Base-by-base conservation (phyloP, 2,113 vertebrate species). In the Calcarius ornatus region DNA sequence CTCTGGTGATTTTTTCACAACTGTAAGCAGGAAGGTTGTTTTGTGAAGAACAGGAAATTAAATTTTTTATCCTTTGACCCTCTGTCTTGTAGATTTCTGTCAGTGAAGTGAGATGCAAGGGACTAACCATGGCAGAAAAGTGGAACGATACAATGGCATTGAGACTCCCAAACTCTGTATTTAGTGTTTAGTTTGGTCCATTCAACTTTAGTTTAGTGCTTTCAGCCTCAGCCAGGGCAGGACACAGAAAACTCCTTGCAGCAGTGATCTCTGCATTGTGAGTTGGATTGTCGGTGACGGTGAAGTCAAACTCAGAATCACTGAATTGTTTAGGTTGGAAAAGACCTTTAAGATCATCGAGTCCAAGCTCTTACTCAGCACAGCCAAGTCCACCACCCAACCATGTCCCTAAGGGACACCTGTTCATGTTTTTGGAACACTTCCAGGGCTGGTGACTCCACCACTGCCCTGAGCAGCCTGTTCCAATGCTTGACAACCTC, bases 101-200 rank as follows among this genome's bases (percentile, higher is more conserved):
- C 42, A 20, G 20, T 8, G 38, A 66, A 75, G 15, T 30, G 50
- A 90, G 22, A 75, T 40, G 23, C 14, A 70, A n/a, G 25, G 23
- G 45, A 78, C 4, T 15, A 48, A 25, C 35, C 2, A 1, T 40
- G 60, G 23, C 17, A 57, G 56, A 70, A 75, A 37, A 22, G 5
- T 33, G 43, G 3, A 0, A 2, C 17, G 42, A 6, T 10, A 22
- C 0, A 3, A 47, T 11, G 18, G 5, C 15, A 60, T 25, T 38
- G 42, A 85, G 53, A 24, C 20, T 77, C 50, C n/a, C 27, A 47
- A 45, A 35, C 14, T 70, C 73, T 22, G 19, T 8, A 31, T 47
- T 47, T 31, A 33, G 40, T 77, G 23, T 37, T 48, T 15, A 50
- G 48, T 50, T 50, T 27, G 27, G 48, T 40, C 38, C 38, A 38